phyloP scores from a whole-genome alignment of 2,113 vertebrate species.

The Glareola pratincola region DNA sequence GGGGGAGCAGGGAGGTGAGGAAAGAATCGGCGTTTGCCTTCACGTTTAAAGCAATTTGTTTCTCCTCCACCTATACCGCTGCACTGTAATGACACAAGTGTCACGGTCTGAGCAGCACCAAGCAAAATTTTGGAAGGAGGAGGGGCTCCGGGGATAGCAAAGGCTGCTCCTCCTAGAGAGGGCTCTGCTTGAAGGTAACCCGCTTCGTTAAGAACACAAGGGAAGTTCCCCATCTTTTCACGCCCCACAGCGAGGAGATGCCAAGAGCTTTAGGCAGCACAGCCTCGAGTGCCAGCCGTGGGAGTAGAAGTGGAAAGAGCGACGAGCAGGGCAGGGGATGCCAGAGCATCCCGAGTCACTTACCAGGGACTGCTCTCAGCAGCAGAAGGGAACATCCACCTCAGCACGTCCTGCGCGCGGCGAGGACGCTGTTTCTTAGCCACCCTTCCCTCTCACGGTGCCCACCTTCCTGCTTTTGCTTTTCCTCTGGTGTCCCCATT shows the following conservation, averaged over 20 bases:
- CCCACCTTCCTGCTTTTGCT: neutral
- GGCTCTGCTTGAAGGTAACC: neutral
- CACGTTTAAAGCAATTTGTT: neutral
- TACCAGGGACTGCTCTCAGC: neutral
- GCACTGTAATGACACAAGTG: neutral
- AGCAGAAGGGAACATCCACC: neutral
- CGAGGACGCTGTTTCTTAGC: rapidly evolving
- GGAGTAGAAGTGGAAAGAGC: rapidly evolving
- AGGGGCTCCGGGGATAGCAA: neutral
- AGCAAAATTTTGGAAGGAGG: neutral
- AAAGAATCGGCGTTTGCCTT: neutral
- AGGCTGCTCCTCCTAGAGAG: neutral
- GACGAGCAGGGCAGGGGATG: neutral
- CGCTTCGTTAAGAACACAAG: neutral
- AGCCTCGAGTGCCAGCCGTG: rapidly evolving
- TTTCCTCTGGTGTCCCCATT: neutral
- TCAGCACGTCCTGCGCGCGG: rapidly evolving
- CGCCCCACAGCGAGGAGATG: rapidly evolving
- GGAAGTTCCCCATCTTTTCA: neutral
- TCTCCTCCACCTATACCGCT: neutral
- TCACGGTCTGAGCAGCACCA: neutral
- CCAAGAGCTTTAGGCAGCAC: neutral
- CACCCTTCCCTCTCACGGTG: neutral
- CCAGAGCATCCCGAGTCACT: neutral
- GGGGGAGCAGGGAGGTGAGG: neutral